These are phyloP conservation scores for Patella caerulea DNA, from an alignment of 2,888 invertebrate genomes.

Conservation along the genomic window DNA sequence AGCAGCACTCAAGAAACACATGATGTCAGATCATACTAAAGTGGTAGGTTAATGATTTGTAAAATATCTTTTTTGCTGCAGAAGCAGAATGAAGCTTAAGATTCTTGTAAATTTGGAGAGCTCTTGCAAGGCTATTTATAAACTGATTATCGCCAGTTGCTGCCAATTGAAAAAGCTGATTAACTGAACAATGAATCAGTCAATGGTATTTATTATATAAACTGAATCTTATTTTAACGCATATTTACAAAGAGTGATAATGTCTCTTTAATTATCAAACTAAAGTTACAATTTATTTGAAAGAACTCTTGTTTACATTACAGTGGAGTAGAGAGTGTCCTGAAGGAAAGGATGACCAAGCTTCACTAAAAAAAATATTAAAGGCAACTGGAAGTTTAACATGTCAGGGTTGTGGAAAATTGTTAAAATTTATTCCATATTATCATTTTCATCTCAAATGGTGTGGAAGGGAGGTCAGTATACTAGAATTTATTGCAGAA, in stretches of 20 bases:
- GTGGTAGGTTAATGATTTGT: slow-evolving; percentile 13
- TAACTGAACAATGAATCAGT: too few species aligned
- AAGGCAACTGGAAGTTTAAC: slow-evolving; percentile 18
- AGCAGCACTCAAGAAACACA: slow-evolving; percentile 16
- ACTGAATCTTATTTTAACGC: too few species aligned
- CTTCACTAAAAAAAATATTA: slow-evolving; percentile 19
- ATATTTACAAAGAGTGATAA: too few species aligned
- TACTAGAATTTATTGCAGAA: background rate
- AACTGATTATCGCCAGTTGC: too few species aligned
- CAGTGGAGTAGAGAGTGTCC: slow-evolving; percentile 26
- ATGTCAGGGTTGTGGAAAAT: slow-evolving; percentile 26
- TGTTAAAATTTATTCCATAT: slow-evolving; percentile 20
- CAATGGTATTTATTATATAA: too few species aligned
- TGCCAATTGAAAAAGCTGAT: too few species aligned
- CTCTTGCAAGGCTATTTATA: too few species aligned
- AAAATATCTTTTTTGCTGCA: too few species aligned
- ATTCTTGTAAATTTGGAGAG: too few species aligned
- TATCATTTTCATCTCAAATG: slow-evolving; percentile 26
- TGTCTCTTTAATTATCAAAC: too few species aligned
- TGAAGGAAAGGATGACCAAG: slow-evolving; percentile 21
- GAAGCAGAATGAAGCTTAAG: too few species aligned
- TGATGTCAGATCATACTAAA: slow-evolving; percentile 20
- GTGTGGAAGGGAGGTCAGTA: slow-evolving; percentile 34
- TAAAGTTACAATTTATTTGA: too few species aligned
- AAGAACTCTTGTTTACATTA: background rate